phyloP scores from a whole-genome alignment of 2,113 vertebrate species.

The Aythya baeri region DNA sequence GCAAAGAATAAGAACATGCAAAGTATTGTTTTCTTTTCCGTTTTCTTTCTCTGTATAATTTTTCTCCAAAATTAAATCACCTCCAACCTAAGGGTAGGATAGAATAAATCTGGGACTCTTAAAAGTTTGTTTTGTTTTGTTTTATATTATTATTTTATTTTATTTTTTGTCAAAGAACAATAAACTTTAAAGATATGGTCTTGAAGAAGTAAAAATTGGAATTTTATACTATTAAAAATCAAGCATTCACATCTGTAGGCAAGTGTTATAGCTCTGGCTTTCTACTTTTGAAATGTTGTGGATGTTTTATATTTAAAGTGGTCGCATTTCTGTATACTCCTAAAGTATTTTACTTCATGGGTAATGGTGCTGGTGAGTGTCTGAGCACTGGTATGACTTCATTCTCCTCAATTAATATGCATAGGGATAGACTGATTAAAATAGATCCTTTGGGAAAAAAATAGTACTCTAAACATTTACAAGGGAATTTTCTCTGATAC shows the following conservation, averaged over 20 bases:
- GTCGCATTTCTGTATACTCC: background rate
- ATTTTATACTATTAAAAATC: background rate
- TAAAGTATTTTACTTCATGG: background rate
- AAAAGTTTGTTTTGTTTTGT: background rate
- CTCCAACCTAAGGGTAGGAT: background rate
- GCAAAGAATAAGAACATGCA: background rate
- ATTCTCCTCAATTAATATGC: background rate
- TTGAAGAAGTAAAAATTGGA: background rate
- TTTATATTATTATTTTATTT: background rate
- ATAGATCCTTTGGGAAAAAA: background rate
- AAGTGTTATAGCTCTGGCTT: background rate
- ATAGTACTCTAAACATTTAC: background rate
- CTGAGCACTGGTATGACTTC: background rate
- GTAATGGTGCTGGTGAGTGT: background rate
- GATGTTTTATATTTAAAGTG: background rate
- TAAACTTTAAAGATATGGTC: background rate
- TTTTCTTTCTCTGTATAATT: background rate
- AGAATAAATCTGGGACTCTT: background rate
- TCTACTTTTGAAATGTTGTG: background rate
- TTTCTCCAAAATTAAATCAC: background rate
- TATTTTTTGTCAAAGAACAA: background rate
- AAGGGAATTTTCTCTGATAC: background rate
- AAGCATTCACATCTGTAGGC: background rate
- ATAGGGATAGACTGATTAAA: constrained; percentile 12
- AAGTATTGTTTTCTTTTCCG: background rate